phyloP scores from a whole-genome alignment of 2,797 vertebrate genomes.

The Gallinago stenura region DNA sequence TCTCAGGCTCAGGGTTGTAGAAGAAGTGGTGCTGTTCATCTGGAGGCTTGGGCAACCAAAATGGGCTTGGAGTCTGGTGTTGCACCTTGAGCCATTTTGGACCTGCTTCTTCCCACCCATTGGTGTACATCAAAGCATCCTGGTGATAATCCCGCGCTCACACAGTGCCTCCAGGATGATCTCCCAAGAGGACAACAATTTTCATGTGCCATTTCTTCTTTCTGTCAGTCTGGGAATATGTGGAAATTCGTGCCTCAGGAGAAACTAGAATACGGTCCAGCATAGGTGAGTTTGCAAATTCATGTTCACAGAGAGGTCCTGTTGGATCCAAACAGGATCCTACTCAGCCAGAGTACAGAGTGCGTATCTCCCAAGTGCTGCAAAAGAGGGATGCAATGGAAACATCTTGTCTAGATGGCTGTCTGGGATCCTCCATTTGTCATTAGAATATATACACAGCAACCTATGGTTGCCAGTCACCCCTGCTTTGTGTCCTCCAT shows the following conservation, averaged over 20 bases:
- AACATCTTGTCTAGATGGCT: neutral
- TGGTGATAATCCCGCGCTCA: neutral
- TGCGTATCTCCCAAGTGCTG: neutral
- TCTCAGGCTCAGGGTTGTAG: fast-evolving
- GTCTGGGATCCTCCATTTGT: neutral
- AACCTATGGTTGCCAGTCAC: neutral
- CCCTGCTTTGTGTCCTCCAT: conserved; percentile 3
- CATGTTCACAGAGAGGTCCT: neutral
- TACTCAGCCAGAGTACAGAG: neutral
- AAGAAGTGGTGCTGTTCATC: neutral
- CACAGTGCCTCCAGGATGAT: neutral
- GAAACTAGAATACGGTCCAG: neutral
- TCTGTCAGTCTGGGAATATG: neutral
- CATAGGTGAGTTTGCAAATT: neutral
- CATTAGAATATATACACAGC: neutral
- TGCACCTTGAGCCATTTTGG: neutral
- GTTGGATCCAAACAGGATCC: neutral
- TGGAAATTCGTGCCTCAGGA: neutral
- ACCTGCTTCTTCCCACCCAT: neutral
- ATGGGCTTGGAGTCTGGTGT: neutral
- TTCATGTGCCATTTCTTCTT: neutral
- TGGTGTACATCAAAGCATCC: neutral
- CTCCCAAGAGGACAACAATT: neutral
- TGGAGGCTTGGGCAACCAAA: neutral
- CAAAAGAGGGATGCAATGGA: neutral